Percentiles rank a stretch among this genome's conserved stretches.
Conservation (phyloP, 1,140 invertebrate genomes). For the Rhagoletis pomonella region DNA sequence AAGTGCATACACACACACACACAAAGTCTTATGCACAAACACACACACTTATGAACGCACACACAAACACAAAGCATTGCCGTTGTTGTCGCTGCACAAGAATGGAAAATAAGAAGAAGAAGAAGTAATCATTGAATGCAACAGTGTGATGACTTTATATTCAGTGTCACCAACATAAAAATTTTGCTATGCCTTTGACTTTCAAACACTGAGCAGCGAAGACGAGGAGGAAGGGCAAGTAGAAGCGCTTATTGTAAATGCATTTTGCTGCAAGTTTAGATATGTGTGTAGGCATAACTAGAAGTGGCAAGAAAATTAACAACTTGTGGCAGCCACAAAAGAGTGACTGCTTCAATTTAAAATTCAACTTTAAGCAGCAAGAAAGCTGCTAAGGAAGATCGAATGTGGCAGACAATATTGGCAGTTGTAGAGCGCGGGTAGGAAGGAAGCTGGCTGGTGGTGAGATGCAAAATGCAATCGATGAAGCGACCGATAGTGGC, state of each 20-base stretch:
- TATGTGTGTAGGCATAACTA: constrained; percentile 2
- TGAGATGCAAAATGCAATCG: constrained; percentile 45
- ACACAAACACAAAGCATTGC: background rate
- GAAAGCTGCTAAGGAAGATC: background rate
- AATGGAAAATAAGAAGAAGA: background rate
- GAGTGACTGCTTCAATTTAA: constrained; percentile 39
- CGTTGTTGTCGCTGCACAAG: background rate
- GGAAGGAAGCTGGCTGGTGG: background rate
- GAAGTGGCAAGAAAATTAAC: constrained; percentile 48
- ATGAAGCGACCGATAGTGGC: constrained; percentile 26
- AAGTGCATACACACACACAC: background rate
- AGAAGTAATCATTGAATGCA: constrained; percentile 20
- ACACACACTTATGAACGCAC: background rate
- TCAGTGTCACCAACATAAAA: constrained; percentile 31
- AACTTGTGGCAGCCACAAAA: constrained; percentile 28
- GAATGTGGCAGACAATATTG: background rate
- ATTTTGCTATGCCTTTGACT: background rate
- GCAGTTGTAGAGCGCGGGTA: background rate
- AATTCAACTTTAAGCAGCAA: constrained; percentile 11
- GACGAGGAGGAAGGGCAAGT: too few relatives aligned
- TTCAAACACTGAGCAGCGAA: background rate
- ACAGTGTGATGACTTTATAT: constrained; percentile 9
- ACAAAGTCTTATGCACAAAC: background rate
- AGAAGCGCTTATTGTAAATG: background rate
- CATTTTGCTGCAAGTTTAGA: background rate